Conservation (phyloP, 2,888 invertebrate species). For the Acanthopleura granulata region DNA sequence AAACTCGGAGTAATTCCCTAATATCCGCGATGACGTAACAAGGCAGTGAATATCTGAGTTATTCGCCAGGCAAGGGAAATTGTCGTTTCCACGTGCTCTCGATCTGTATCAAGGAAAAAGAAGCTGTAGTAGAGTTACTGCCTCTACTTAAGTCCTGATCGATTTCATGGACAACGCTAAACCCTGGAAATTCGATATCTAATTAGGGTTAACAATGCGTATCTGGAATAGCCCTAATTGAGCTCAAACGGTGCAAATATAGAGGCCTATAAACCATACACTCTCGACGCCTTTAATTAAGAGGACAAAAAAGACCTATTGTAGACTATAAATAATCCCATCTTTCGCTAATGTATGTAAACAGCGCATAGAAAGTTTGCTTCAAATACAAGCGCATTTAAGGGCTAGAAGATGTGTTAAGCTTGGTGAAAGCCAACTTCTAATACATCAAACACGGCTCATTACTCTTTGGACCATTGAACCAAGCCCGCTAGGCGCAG, state of each 20-base stretch:
- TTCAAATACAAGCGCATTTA: background rate
- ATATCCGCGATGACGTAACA: no score
- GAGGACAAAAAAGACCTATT: background rate
- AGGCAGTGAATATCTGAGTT: no score
- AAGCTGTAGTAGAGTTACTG: background rate
- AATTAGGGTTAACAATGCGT: conserved; percentile 3
- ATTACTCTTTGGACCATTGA: background rate
- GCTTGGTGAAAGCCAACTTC: background rate
- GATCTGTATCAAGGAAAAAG: no score
- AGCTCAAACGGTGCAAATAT: conserved; percentile 6
- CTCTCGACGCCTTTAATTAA: background rate
- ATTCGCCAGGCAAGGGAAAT: no score
- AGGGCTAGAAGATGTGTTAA: background rate
- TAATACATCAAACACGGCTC: conserved; percentile 13
- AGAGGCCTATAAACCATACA: background rate
- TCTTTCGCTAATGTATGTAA: conserved; percentile 6
- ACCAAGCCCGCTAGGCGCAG: background rate
- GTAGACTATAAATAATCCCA: background rate
- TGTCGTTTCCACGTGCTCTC: no score
- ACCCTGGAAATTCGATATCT: conserved; percentile 11
- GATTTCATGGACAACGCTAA: background rate
- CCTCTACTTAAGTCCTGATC: background rate
- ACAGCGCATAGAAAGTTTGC: conserved; percentile 11
- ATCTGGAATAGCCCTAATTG: background rate
- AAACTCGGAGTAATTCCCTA: no score